Evolutionary conservation across 2,888 invertebrate genomes (phyloP).

Genomic region (Eubasilissa splendida): DNA sequence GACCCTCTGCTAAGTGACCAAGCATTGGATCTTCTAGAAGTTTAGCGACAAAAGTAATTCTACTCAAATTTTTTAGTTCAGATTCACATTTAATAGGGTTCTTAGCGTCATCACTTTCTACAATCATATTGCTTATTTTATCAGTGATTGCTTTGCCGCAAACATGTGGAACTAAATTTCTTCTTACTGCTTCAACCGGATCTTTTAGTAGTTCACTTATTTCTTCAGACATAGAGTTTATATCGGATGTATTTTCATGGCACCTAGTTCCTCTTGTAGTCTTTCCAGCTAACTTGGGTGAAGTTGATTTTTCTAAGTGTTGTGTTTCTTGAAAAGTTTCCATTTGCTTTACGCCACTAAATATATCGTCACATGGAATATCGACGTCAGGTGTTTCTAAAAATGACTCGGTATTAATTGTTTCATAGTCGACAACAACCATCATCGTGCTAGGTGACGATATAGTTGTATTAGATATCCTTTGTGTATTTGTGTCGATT

Average conservation of each 20-base stretch:
- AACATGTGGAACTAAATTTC: slow-evolving; percentile 84
- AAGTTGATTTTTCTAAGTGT: neutral
- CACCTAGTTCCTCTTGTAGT: slow-evolving; percentile 56
- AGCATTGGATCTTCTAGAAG: slow-evolving; percentile 78
- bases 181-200: slow-evolving; percentile 83
- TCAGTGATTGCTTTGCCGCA: slow-evolving; percentile 76
- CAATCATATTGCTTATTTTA: slow-evolving; percentile 61
- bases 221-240: slow-evolving; percentile 63
- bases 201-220: slow-evolving; percentile 76
- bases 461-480: slow-evolving; percentile 46
- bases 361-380: slow-evolving; percentile 60
- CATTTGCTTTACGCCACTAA: neutral
- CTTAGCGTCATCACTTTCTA: slow-evolving; percentile 49
- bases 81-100: slow-evolving; percentile 58
- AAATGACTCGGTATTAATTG: slow-evolving; percentile 63
- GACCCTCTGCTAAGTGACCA: slow-evolving; percentile 75
- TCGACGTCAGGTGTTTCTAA: slow-evolving; percentile 58
- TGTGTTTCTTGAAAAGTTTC: neutral
- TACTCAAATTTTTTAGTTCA: slow-evolving; percentile 62
- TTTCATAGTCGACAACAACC: slow-evolving; percentile 59
- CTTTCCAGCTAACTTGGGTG: slow-evolving; percentile 9
- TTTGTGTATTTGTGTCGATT: slow-evolving; percentile 22
- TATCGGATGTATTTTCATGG: slow-evolving; percentile 57
- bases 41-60: slow-evolving; percentile 73
- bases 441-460: slow-evolving; percentile 51